Percentiles rank a stretch among this genome's conserved stretches.
phyloP scores from a whole-genome alignment of 1,140 invertebrate species.

The Cotesia glomerata region DNA sequence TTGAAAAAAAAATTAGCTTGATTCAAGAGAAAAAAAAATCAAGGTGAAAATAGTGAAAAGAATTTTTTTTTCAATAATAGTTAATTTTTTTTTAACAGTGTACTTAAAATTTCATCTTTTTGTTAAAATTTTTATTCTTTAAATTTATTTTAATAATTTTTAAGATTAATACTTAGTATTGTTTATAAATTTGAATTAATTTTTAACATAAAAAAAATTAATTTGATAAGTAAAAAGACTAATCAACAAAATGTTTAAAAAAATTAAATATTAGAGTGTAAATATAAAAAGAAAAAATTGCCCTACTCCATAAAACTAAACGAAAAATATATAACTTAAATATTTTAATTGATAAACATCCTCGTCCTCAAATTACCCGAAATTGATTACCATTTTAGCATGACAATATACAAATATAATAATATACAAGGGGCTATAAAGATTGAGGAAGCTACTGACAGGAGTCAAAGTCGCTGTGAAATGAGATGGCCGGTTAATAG shows the following conservation, averaged over 20 bases:
- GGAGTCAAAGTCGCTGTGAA: conserved; percentile 44
- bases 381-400: neutral
- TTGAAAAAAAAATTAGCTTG: too few species aligned
- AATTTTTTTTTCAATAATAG: too few species aligned
- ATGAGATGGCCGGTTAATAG: conserved; percentile 47
- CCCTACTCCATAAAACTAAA: neutral
- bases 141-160: too few species aligned
- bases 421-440: neutral
- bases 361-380: neutral
- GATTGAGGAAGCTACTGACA: conserved; percentile 36
- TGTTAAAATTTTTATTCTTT: too few species aligned
- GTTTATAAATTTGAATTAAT: too few species aligned
- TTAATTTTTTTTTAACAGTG: too few species aligned
- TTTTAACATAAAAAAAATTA: too few species aligned
- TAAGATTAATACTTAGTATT: too few species aligned
- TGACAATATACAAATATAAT: neutral
- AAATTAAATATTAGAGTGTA: neutral
- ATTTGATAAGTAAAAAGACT: neutral
- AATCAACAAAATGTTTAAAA: neutral
- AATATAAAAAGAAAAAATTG: too few species aligned
- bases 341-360: neutral
- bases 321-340: neutral
- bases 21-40: too few species aligned
- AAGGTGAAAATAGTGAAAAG: too few species aligned
- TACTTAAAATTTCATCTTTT: too few species aligned